Percentiles rank a stretch among this genome's conserved stretches.
phyloP scores from a whole-genome alignment of 2,888 invertebrate species.

The Conomelus anceps region DNA sequence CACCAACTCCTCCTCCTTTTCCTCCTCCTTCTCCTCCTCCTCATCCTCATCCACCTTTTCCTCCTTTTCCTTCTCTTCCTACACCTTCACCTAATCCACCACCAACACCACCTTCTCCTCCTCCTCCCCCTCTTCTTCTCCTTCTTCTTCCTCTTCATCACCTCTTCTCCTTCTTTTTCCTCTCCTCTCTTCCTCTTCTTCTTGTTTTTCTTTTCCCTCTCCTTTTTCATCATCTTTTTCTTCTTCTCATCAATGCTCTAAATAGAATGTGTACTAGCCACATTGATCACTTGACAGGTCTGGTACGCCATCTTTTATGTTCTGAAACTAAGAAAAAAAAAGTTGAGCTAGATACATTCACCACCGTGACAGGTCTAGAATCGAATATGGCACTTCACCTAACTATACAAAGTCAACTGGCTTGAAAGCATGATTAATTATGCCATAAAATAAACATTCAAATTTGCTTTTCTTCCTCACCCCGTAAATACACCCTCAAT shows the following conservation, averaged over 20 bases:
- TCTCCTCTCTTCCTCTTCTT: slow-evolving; percentile 21
- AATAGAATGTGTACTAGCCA: neutral
- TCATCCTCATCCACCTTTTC: slow-evolving; percentile 27
- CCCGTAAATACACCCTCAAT: neutral
- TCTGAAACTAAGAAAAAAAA: too few species aligned
- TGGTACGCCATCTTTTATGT: too few species aligned
- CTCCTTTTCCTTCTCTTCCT: slow-evolving; percentile 18
- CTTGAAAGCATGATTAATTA: neutral
- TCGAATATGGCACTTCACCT: neutral
- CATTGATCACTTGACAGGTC: neutral
- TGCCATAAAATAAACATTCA: neutral
- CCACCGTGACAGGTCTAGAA: too few species aligned
- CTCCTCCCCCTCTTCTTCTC: slow-evolving; percentile 20
- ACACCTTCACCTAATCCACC: slow-evolving; percentile 8
- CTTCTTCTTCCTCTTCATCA: slow-evolving; percentile 24
- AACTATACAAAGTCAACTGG: neutral
- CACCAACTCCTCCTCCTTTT: slow-evolving; percentile 32
- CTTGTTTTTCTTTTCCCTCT: too few species aligned
- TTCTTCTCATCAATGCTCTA: neutral
- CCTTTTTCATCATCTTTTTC: neutral
- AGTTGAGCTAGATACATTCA: too few species aligned
- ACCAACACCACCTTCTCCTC: slow-evolving; percentile 29
- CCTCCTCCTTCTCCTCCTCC: slow-evolving; percentile 25
- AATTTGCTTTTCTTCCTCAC: neutral
- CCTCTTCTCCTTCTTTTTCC: slow-evolving; percentile 30